phyloP scores from a whole-genome alignment of 2,888 invertebrate genomes.

The Polydrusus cervinus region DNA sequence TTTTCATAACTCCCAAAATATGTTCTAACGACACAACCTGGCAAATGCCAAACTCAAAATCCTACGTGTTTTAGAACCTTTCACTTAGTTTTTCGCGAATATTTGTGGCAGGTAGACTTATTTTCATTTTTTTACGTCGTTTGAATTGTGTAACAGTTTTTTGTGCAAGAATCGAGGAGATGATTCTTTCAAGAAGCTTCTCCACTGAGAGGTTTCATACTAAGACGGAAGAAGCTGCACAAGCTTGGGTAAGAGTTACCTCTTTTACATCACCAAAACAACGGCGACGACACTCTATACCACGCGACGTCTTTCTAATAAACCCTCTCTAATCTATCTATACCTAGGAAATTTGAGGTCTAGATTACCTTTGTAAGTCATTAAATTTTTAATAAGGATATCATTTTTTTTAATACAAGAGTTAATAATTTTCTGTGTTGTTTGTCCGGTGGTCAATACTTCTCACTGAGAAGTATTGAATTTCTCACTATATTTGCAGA shows the following conservation, averaged over 20 bases:
- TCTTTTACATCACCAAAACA: background rate
- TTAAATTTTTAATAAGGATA: too few species aligned
- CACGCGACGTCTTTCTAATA: too few species aligned
- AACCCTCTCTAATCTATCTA: background rate
- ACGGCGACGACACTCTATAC: too few species aligned
- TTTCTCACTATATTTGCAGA: too few species aligned
- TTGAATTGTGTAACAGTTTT: conserved; percentile 21
- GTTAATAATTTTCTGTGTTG: too few species aligned
- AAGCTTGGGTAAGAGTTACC: conserved; percentile 47
- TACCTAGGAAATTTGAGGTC: background rate
- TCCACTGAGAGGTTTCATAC: conserved; percentile 64
- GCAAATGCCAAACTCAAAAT: conserved; percentile 31
- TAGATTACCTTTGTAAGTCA: too few species aligned
- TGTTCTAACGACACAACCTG: conserved; percentile 13
- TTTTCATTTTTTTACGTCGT: conserved; percentile 1
- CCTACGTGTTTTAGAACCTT: conserved; percentile 12
- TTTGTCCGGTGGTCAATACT: too few species aligned
- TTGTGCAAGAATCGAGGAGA: conserved; percentile 52
- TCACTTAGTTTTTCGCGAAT: conserved; percentile 47
- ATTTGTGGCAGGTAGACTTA: conserved; percentile 24
- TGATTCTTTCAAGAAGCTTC: conserved; percentile 66
- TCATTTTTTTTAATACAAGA: too few species aligned
- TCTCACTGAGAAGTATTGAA: too few species aligned
- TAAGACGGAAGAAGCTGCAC: conserved; percentile 42
- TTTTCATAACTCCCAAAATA: conserved; percentile 45